phyloP scores from a whole-genome alignment of 2,888 invertebrate genomes.

The Piscicola geometra region DNA sequence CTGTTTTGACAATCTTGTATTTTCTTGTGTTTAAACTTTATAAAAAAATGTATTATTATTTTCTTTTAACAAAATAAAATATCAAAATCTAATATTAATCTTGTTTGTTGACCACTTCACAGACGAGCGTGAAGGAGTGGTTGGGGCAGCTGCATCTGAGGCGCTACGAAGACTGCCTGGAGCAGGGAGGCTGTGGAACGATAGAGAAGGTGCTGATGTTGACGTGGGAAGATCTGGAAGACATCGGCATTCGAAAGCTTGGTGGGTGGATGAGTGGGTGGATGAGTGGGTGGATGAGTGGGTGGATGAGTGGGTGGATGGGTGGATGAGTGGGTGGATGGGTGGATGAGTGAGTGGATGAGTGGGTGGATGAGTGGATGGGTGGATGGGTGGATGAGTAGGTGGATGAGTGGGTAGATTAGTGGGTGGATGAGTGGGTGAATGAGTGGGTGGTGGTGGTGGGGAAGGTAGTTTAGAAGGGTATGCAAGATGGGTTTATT shows the following conservation, averaged over 20 bases:
- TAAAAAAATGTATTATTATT: conserved; percentile 7
- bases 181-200: conserved; percentile 86
- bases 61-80: background rate
- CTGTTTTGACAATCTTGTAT: no score
- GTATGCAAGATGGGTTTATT: no score
- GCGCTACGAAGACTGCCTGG: conserved; percentile 83
- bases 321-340: no score
- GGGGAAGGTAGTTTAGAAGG: no score
- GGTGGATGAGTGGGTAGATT: no score
- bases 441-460: no score
- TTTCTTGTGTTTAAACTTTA: background rate
- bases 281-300: no score
- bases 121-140: conserved; percentile 93
- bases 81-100: background rate
- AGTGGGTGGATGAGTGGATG: no score
- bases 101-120: conserved; percentile 16
- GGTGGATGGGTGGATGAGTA: no score
- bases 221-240: conserved; percentile 98
- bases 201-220: conserved; percentile 90
- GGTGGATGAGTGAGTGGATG: no score
- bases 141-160: conserved; percentile 76
- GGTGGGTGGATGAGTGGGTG: conserved; percentile 48
- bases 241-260: conserved; percentile 66
- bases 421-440: no score
- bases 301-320: no score